phyloP scores from a whole-genome alignment of 2,797 vertebrate species.

The Astyanax mexicanus region DNA sequence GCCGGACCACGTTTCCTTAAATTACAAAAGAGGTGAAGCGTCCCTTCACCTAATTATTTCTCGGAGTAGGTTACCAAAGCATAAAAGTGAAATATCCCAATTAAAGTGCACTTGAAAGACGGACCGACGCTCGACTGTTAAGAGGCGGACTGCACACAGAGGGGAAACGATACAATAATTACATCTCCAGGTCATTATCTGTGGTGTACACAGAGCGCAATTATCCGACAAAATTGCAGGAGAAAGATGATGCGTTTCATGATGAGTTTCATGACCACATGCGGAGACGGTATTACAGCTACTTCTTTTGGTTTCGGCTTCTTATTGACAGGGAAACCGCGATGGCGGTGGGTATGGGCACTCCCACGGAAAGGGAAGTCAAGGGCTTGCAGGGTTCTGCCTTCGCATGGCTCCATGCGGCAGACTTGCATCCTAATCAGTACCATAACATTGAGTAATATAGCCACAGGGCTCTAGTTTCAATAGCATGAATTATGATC shows the following conservation, averaged over 20 bases:
- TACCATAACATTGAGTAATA: not conserved
- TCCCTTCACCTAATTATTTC: conserved; percentile 48
- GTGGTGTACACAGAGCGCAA: conserved; percentile 26
- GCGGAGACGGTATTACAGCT: not conserved
- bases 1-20: conserved; percentile 29
- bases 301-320: not conserved
- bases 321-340: conserved; percentile 5
- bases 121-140: conserved; percentile 17
- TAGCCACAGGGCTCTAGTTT: not conserved
- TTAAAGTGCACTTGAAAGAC: conserved; percentile 43
- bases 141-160: conserved; percentile 36
- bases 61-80: conserved; percentile 28
- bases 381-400: conserved; percentile 3
- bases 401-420: not conserved
- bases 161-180: conserved; percentile 39
- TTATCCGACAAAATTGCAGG: not conserved
- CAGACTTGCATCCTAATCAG: not conserved
- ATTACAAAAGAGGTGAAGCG: conserved; percentile 42
- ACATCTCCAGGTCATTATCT: conserved; percentile 32
- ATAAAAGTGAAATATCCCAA: conserved; percentile 50
- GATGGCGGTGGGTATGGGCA: not conserved
- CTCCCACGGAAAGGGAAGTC: not conserved
- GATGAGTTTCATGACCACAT: not conserved
- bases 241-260: not conserved
- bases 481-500: conserved; percentile 18